Percentiles rank a stretch among this genome's conserved stretches.
Evolutionary conservation across 2,888 invertebrate species (phyloP).

Genomic region (Troides oblongomaculatus): DNA sequence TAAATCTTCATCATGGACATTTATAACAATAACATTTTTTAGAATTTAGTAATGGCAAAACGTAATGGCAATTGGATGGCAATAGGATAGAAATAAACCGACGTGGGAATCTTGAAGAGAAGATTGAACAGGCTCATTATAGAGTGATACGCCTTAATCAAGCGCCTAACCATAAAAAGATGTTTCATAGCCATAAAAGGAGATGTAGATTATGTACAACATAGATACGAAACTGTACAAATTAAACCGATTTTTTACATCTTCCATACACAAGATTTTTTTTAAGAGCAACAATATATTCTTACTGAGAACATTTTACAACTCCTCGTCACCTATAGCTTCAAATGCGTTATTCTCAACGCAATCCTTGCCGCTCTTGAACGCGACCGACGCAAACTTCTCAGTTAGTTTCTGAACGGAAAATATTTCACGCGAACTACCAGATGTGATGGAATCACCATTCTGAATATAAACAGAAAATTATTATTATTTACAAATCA

Average conservation of each 20-base stretch:
- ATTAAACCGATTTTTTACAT: slow-evolving; percentile 5
- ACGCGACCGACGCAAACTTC: slow-evolving; percentile 85
- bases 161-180: too few relatives aligned
- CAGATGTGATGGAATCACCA: slow-evolving; percentile 75
- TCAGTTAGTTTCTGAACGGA: slow-evolving; percentile 87
- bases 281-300: background rate
- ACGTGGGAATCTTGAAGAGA: background rate
- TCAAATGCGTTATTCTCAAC: slow-evolving; percentile 96
- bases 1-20: slow-evolving; percentile 33
- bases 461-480: slow-evolving; percentile 65
- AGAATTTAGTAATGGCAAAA: slow-evolving; percentile 19
- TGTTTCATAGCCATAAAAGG: background rate
- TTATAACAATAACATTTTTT: slow-evolving; percentile 20
- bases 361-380: slow-evolving; percentile 84
- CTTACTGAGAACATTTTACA: slow-evolving; percentile 67
- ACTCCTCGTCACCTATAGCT: slow-evolving; percentile 96
- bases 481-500: background rate
- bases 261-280: slow-evolving; percentile 11
- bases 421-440: slow-evolving; percentile 83
- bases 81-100: background rate
- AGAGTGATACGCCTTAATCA: too few relatives aligned
- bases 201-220: slow-evolving; percentile 10
- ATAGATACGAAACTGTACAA: slow-evolving; percentile 19
- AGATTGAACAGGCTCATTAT: too few relatives aligned
- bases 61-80: slow-evolving; percentile 26